phyloP scores from a whole-genome alignment of 2,888 invertebrate genomes.

The Nomada hirtipes region DNA sequence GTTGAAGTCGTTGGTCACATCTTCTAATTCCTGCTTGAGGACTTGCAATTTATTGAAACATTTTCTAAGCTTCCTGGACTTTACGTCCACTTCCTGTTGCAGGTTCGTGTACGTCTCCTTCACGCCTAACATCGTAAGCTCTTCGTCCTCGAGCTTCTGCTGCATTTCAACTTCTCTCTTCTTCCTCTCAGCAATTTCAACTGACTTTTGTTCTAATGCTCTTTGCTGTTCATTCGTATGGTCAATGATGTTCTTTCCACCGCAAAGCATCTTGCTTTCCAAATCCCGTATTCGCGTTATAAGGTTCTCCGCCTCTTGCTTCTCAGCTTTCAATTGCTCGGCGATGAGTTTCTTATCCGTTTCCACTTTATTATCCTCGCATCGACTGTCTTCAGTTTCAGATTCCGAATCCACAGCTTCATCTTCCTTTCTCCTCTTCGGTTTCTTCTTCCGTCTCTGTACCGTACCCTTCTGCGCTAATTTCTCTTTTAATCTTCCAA shows the following conservation, averaged over 20 bases:
- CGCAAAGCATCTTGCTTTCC: constrained; percentile 97
- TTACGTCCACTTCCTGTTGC: constrained; percentile 98
- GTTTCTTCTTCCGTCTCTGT: constrained; percentile 84
- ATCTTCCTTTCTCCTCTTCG: constrained; percentile 85
- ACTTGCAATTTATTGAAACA: constrained; percentile 93
- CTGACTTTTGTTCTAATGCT: constrained; percentile 92
- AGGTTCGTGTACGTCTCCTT: constrained; percentile 95
- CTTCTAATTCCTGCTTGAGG: constrained; percentile 91
- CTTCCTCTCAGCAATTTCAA: constrained; percentile 96
- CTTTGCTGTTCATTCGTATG: constrained; percentile 97
- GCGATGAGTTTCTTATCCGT: constrained; percentile 86
- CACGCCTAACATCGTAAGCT: constrained; percentile 95
- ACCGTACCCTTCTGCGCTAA: constrained; percentile 80
- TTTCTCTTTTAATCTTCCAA: constrained; percentile 88
- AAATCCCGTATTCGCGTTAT: constrained; percentile 92
- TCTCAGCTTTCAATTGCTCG: constrained; percentile 89
- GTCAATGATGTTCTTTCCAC: constrained; percentile 97
- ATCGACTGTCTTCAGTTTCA: constrained; percentile 83
- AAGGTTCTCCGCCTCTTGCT: constrained; percentile 90
- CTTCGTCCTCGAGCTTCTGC: constrained; percentile 96
- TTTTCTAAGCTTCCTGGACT: constrained; percentile 96
- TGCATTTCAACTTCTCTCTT: constrained; percentile 95
- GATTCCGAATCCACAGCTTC: constrained; percentile 83
- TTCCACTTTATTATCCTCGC: constrained; percentile 81
- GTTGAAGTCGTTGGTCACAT: constrained; percentile 94